Base-by-base conservation (phyloP, 1,140 invertebrate species). In the Tachypleus tridentatus region DNA sequence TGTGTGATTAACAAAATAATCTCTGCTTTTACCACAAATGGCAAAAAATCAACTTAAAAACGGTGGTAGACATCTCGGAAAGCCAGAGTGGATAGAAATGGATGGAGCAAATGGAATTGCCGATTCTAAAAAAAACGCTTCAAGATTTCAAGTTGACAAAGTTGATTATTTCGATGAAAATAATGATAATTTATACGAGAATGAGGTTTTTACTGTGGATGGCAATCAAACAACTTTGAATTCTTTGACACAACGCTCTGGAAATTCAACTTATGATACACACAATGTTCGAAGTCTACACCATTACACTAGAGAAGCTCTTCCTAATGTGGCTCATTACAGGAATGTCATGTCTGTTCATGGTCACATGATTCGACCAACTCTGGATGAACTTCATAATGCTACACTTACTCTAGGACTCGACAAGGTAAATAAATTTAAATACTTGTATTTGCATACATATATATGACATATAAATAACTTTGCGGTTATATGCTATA, bases 241-340 rank as follows among this genome's bases (percentile, higher is more conserved):
- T 47, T 61, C 64, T 58, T 58, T 65, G 57, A 63, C 64, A 53
- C 62, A 63, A 47, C 29, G 29, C 29, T 29, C 29, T 29, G 29
- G 0, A 29, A 29, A 54, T 7, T 63, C 48, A 48, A 48, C 65
- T 51, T 83, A 82, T 68, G 85, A 88, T 70, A 88, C 86, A 29
- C 85, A 85, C 74, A 87, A 89, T 79, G 82, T 82, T 49, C 89
- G 90, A 76, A 91, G 87, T 75, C 89, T 74, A 74, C 88, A 90
- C 62, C 87, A 92, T 73, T 87, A 96, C 74, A 96, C 93, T 1
- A 80, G 91, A 8, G 93, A 97, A 79, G 92, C 92, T 3, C 74
- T 96, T 57, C 93, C 93, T 6, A 81, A 92, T 60, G 77, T 94
- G 72, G 93, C 96, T 75, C 94, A 96, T 80, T 97, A 97, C 78